Evolutionary conservation across 2,113 vertebrate genomes (phyloP), one percentile per base, ranked within the genome.

Genomic region (Symphodus melops): DNA sequence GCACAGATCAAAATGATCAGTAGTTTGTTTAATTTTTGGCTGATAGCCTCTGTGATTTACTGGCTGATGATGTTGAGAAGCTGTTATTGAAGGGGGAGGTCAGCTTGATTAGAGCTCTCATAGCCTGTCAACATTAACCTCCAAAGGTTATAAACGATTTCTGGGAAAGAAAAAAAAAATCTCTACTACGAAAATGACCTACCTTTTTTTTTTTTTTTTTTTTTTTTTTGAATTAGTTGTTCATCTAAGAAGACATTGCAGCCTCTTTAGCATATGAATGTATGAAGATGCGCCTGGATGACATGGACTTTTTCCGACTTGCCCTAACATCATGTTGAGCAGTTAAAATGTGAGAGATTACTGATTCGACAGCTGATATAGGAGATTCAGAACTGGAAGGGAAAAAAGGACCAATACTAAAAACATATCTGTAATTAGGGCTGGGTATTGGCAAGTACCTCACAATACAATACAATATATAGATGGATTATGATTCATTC

Each of bases 31-130:
- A 23, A 14, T 44, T 13, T 21, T 46, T 11, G 42, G 36, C 23
- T 20, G 49, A 33, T 17, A 16, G 39, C 63, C 9, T 53, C 52
- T 54, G 77, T 89, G 83, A 83, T 90, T 90, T 82, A 88, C 81
- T 86, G 83, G 67, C 68, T 71, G 72, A 64, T 28, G 75, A 76
- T 73, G 76, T 78, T 62, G 63, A 83, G 56, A 55, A 69, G 75
- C 49, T 62, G 42, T 53, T 83, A 79, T 79, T 64, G 59, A 73
- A 52, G 23, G 60, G 19, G 58, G 65, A 20, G 28, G 49, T 33
- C 68, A 46, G 79, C 61, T 49, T 84, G 61, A 80, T 84, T 88
- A 68, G 64, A 87, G 21, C 54, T 10, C 12, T 48, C 16, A n/a
- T n/a, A 54, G 53, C 46, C 3, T 53, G 48, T 64, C 53, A 49